Percentiles rank a stretch among this genome's conserved stretches.
These are phyloP conservation scores for Montipora capitata DNA, from an alignment of 92 coral and sea anemone genomes.

Conservation along the genomic window DNA sequence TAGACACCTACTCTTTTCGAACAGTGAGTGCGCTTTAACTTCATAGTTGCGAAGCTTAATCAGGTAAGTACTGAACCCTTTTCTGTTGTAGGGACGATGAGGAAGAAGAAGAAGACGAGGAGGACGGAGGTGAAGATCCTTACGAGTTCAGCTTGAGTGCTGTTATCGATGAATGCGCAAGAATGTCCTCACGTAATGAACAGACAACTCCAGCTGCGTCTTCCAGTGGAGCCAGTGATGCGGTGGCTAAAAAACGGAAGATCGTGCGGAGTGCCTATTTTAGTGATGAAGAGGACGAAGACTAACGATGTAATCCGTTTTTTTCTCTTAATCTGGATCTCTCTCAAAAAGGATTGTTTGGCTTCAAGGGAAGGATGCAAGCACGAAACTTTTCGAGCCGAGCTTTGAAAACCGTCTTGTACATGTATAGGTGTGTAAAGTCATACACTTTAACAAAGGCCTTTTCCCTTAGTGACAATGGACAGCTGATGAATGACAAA, in stretches of 20 bases:
- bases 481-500: background rate
- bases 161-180: conserved; percentile 98
- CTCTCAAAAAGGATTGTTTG: background rate
- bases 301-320: conserved; percentile 10
- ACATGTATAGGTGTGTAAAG: background rate
- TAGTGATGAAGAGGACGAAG: conserved; percentile 95
- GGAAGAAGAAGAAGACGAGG: conserved; percentile 77
- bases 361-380: background rate
- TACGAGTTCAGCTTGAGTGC: conserved; percentile 96
- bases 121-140: conserved; percentile 92
- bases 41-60: no score
- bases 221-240: conserved; percentile 28
- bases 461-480: background rate
- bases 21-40: no score
- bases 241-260: conserved; percentile 74
- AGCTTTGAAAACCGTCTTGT: background rate
- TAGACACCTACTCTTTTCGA: no score
- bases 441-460: background rate
- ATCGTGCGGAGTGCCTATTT: conserved; percentile 89
- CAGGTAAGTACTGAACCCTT: background rate
- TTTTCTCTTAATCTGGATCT: background rate
- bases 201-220: conserved; percentile 54
- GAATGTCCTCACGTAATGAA: conserved; percentile 77
- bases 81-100: conserved; percentile 67
- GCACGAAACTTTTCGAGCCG: background rate